These are phyloP conservation scores for Ichneumoninae sp. DNA, from an alignment of 2,888 invertebrate species.

Conservation along the genomic window DNA sequence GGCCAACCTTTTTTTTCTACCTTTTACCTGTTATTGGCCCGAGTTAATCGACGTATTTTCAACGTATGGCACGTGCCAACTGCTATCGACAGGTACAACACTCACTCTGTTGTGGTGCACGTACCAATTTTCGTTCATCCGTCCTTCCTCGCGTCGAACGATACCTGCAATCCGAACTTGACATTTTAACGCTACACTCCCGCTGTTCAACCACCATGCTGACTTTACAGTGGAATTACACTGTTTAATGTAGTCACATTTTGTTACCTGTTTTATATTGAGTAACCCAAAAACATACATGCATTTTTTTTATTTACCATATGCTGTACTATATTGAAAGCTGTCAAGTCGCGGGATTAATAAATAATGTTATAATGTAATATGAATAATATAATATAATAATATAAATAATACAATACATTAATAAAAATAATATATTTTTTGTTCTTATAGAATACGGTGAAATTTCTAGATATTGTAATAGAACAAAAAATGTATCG, in stretches of 20 bases:
- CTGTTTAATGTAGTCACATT: not conserved
- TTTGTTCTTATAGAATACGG: no score
- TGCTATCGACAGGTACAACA: conserved; percentile 62
- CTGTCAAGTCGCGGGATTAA: no score
- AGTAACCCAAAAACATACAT: not conserved
- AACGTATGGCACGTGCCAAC: conserved; percentile 63
- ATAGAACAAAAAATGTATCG: not conserved
- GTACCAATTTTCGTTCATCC: conserved; percentile 25
- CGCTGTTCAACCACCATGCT: not conserved
- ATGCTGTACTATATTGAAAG: no score
- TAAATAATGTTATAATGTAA: no score
- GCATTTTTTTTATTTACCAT: no score
- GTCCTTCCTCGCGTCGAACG: not conserved
- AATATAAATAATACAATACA: not conserved
- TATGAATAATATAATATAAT: no score
- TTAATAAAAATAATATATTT: not conserved
- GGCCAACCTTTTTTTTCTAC: conserved; percentile 61
- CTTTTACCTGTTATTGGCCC: conserved; percentile 66
- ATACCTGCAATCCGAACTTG: conserved; percentile 13
- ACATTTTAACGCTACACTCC: not conserved
- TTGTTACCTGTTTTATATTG: not conserved
- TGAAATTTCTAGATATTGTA: not conserved
- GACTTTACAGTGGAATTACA: not conserved
- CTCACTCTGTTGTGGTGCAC: conserved; percentile 8
- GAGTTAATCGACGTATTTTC: conserved; percentile 60